A percentile compares a stretch with the other conserved stretches of the same genome.
These are phyloP conservation scores for Toxotes chatareus DNA, from an alignment of 2,113 vertebrate species.

Conservation along the genomic window DNA sequence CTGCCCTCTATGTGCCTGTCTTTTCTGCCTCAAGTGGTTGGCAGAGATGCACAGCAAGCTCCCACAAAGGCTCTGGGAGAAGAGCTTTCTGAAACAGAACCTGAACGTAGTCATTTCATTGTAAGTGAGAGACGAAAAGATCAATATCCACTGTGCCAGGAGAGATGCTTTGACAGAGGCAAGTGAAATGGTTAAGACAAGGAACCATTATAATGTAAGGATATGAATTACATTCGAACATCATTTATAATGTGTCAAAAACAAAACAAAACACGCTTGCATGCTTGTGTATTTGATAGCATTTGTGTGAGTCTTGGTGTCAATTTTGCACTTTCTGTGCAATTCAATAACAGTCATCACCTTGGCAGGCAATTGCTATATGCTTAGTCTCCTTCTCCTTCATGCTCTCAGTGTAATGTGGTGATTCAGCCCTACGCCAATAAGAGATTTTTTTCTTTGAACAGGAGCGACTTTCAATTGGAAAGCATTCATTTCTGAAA, in stretches of 20 bases:
- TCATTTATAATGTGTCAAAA: conserved; percentile 3
- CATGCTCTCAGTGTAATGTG: conserved; percentile 8
- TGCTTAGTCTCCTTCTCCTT: conserved; percentile 6
- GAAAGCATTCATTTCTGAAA: neutral
- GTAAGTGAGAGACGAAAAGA: conserved; percentile 4
- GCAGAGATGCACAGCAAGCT: conserved; percentile 19
- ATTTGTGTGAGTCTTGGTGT: conserved; percentile 7
- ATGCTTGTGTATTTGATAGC: conserved; percentile 5
- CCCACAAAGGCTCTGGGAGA: conserved; percentile 18
- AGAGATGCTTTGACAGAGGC: neutral
- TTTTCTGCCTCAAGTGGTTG: conserved; percentile 33
- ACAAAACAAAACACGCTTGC: too few species aligned
- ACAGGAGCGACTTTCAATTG: neutral
- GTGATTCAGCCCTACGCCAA: neutral
- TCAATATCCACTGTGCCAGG: neutral
- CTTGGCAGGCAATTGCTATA: conserved; percentile 32
- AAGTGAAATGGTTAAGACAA: neutral
- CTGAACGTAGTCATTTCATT: conserved; percentile 1
- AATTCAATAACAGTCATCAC: conserved; percentile 49
- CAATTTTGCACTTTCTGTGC: conserved; percentile 25
- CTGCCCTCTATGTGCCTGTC: conserved; percentile 36
- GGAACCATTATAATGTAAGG: neutral
- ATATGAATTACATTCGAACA: neutral
- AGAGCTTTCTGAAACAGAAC: neutral
- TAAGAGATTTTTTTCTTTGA: neutral